A percentile compares a stretch with the other conserved stretches of the same genome.
These are phyloP conservation scores for Ganaspis sp. DNA, from an alignment of 1,140 invertebrate species.

Conservation along the genomic window DNA sequence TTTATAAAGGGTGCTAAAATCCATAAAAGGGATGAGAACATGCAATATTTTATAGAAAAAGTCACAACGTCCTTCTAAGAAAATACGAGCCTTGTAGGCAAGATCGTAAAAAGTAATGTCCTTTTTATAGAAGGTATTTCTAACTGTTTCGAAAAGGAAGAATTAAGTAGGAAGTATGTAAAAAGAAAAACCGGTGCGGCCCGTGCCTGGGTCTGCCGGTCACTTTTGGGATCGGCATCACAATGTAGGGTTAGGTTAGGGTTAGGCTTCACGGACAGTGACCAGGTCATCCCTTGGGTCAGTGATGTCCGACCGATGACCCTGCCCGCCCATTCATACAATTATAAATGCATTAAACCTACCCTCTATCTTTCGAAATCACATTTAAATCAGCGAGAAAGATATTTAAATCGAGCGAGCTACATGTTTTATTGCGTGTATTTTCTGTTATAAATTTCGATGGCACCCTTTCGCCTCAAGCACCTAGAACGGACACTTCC, in stretches of 20 bases:
- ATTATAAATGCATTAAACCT: constrained; percentile 75
- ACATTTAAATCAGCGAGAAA: constrained; percentile 51
- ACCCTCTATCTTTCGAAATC: constrained; percentile 48
- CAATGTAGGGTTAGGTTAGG: constrained; percentile 36
- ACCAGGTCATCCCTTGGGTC: constrained; percentile 64
- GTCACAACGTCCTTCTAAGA: neutral
- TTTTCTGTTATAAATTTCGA: constrained; percentile 71
- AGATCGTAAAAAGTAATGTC: constrained; percentile 21
- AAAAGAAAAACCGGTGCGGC: constrained; percentile 63
- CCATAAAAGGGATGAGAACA: constrained; percentile 24
- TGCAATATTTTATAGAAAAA: constrained; percentile 18
- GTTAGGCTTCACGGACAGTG: constrained; percentile 44
- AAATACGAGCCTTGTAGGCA: neutral
- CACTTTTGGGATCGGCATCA: constrained; percentile 36
- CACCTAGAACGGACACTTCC: constrained; percentile 39
- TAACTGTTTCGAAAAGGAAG: neutral
- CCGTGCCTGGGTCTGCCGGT: constrained; percentile 59
- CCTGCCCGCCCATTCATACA: constrained; percentile 67
- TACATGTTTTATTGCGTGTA: constrained; percentile 68
- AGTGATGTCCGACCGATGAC: constrained; percentile 73
- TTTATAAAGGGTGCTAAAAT: neutral
- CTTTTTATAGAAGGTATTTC: neutral
- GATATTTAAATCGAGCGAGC: constrained; percentile 70
- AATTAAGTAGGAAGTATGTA: neutral
- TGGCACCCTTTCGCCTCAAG: constrained; percentile 31